Evolutionary conservation across 2,113 vertebrate species (phyloP), one percentile per base, ranked within the genome.

Genomic region (Puntigrus tetrazona): DNA sequence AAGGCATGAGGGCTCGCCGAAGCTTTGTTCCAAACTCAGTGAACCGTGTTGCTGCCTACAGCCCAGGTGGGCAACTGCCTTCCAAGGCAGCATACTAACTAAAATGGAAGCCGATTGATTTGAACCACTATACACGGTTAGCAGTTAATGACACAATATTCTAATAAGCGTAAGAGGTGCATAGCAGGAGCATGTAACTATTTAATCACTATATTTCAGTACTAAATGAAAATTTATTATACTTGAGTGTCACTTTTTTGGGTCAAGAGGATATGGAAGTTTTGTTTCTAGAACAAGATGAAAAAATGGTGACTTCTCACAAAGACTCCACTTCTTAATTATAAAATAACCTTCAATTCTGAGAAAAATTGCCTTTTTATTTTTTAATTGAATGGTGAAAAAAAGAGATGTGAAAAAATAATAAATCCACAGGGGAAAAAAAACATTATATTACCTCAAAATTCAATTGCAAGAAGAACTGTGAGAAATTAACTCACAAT

Each of bases 1-100:
- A 81, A 80, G 73, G 59, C 38, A 78, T 59, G 84, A 29, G 45
- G 63, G 52, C 72, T 34, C 78, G 74, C 14, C 5, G 41, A 80
- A 16, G n/a, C 27, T 14, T 16, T 52, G 8, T 61, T 25, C n/a
- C 41, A 45, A 63, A 45, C 59, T 8, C 61, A 65, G 25, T n/a
- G 6, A 5, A 36, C 55, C 20, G 55, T 61, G 14, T 38, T 41
- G 55, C 55, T 63, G 14, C 63, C 22, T 7, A 57, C 50, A 55
- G 20, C 47, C 50, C 22, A 57, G 20, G 31, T 38, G 36, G 75
- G 31, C 20, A 36, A 13, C 20, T 36, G 31, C 31, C 5, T 77
- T 57, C 9, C 25, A 63, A 63, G 59, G 10, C 25, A 61, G 25
- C 10, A 63, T 31, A 2, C 61, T 31, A 63, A 31, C 13, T 6